Percentiles rank a stretch among this genome's conserved stretches.
Conservation (phyloP, 1,140 invertebrate genomes). For the Drosophila mayri region DNA sequence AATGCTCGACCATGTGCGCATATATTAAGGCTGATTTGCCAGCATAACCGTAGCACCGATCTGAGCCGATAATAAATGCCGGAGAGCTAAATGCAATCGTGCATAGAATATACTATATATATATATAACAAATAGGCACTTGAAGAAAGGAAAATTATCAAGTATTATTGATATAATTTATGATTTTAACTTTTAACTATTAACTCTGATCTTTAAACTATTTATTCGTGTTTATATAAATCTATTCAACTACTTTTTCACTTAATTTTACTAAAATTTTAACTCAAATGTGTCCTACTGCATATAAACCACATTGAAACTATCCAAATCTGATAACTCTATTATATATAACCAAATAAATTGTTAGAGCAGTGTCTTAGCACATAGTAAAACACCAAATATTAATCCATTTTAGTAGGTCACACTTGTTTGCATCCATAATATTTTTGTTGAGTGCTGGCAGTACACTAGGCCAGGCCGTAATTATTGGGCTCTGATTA, state of each 20-base stretch:
- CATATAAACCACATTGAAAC: not conserved
- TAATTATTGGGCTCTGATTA: constrained; percentile 45
- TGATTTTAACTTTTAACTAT: too few relatives aligned
- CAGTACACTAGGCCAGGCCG: constrained; percentile 6
- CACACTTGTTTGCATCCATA: not conserved
- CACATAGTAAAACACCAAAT: constrained; percentile 2
- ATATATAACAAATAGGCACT: constrained; percentile 12
- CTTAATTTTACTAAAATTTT: not conserved
- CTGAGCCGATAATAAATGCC: constrained; percentile 46
- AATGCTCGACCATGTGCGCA: constrained; percentile 46
- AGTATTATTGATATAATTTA: not conserved
- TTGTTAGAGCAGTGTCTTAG: not conserved
- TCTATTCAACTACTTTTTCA: not conserved
- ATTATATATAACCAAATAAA: not conserved
- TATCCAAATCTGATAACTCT: not conserved
- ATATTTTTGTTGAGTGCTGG: constrained; percentile 19
- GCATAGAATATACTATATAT: constrained; percentile 9
- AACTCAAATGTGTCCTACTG: not conserved
- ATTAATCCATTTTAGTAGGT: constrained; percentile 3
- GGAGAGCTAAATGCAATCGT: constrained; percentile 44
- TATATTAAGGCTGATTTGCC: constrained; percentile 28
- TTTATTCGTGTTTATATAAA: too few relatives aligned
- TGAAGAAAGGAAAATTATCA: not conserved
- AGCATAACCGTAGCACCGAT: constrained; percentile 34
- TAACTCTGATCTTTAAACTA: too few relatives aligned